Percentiles rank a stretch among this genome's conserved stretches.
Evolutionary conservation across 2,113 vertebrate genomes (phyloP).

Genomic region (Stegostoma tigrinum): DNA sequence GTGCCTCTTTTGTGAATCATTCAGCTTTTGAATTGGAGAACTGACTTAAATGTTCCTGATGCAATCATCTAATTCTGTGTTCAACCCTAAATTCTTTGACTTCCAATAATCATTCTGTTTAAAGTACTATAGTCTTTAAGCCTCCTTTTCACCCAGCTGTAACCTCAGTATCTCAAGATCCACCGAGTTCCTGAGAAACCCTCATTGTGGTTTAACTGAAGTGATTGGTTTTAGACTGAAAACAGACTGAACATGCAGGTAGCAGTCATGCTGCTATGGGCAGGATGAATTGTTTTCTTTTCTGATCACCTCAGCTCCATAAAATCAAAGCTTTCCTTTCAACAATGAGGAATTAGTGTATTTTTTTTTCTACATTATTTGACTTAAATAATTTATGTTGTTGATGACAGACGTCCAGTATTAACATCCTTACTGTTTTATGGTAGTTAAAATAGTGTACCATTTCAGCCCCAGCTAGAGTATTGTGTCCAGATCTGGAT

Average conservation of each 20-base stretch:
- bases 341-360: neutral
- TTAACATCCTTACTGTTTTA: neutral
- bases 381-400: neutral
- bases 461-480: too few species aligned
- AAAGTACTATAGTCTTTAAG: neutral
- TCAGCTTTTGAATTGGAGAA: neutral
- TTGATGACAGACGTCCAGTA: neutral
- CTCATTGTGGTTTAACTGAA: neutral
- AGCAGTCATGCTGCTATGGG: neutral
- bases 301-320: neutral
- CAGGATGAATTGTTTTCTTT: neutral
- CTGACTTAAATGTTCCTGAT: neutral
- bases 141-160: neutral
- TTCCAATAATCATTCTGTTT: neutral
- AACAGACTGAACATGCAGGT: neutral
- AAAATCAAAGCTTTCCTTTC: neutral
- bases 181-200: neutral
- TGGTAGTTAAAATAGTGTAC: neutral
- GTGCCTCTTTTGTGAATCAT: neutral
- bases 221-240: neutral
- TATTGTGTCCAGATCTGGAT: too few species aligned
- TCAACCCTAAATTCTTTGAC: neutral
- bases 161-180: neutral
- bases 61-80: neutral
- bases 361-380: neutral